Conservation (phyloP, 2,888 invertebrate genomes). For the Nomada hirtipes region DNA sequence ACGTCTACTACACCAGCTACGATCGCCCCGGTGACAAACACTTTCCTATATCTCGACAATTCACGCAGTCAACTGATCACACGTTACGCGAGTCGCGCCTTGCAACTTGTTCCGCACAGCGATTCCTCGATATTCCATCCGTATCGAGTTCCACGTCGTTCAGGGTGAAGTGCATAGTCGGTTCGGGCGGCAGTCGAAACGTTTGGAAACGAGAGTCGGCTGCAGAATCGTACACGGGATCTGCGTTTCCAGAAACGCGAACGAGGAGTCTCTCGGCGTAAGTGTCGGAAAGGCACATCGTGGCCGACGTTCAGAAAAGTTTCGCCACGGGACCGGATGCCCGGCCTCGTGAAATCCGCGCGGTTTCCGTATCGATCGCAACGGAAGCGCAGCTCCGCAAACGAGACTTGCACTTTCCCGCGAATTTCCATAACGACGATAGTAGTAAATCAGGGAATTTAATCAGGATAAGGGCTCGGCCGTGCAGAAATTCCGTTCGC, state of each 20-base stretch:
- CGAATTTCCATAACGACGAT: conserved; percentile 39
- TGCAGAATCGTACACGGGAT: neutral
- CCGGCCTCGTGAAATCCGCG: conserved; percentile 1
- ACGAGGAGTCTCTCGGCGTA: conserved; percentile 12
- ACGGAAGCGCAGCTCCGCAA: conserved; percentile 30
- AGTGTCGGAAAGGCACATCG: conserved; percentile 14
- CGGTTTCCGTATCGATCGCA: conserved; percentile 53
- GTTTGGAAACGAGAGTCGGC: neutral
- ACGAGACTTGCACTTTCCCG: conserved; percentile 45
- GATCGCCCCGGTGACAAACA: too few species aligned
- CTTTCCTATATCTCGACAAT: too few species aligned
- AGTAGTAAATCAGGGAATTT: conserved; percentile 62
- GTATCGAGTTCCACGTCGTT: conserved; percentile 17
- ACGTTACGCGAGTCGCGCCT: neutral
- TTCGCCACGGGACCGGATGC: neutral
- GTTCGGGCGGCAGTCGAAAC: neutral
- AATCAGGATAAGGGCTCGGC: conserved; percentile 56
- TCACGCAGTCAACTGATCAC: neutral
- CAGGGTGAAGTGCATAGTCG: neutral
- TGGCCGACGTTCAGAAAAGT: conserved; percentile 10
- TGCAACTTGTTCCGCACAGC: neutral
- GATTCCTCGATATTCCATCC: conserved; percentile 3
- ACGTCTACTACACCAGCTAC: too few species aligned
- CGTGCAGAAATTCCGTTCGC: conserved; percentile 37
- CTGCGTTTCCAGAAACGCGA: conserved; percentile 4